Evolutionary conservation across 1,140 invertebrate species (phyloP), one percentile per base, ranked within the genome.

Genomic region (Papilio polytes): DNA sequence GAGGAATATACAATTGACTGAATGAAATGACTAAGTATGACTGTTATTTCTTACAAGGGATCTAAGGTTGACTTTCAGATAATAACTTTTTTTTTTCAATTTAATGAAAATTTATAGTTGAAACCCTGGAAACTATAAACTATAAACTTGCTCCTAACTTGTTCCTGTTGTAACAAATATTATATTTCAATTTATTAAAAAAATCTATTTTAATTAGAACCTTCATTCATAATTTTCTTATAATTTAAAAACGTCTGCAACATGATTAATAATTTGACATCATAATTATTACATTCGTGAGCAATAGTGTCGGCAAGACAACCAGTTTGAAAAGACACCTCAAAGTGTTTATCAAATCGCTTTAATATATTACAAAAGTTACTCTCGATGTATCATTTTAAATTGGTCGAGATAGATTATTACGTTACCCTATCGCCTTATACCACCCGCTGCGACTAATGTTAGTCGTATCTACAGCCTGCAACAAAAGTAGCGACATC

Each of bases 241-340:
- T 86, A 89, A 85, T 92, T 89, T 84, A 82, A 87, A 92, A 92
- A 94, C 85, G 91, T 94, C 91, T 89, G 85, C 88, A 87, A 86
- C 89, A 92, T 94, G 93, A 94, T 94, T 94, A 92, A 92, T 92
- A 91, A 89, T 90, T 83, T 90, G 90, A 94, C 93, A 93, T 92
- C 90, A 90, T 94, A 93, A 94, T 94, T 91, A 87, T 89, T 86
- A 74, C 78, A 87, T 87, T 90, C 91, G 88, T 92, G 88, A 93
- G 90, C 86, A 87, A 90, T 91, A 87, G 76, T 78, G 79, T 80
- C 70, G 79, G 74, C 80, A 80, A 82, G 87, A 85, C 80, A 82
- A 77, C 91, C 88, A 93, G 81, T 86, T 63, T 87, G 92, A 85
- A 56, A 74, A 80, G 85, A 86, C 83, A 83, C 81, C 77, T 79